These are phyloP conservation scores for Gopherus flavomarginatus DNA, from an alignment of 2,113 vertebrate species.

Conservation along the genomic window DNA sequence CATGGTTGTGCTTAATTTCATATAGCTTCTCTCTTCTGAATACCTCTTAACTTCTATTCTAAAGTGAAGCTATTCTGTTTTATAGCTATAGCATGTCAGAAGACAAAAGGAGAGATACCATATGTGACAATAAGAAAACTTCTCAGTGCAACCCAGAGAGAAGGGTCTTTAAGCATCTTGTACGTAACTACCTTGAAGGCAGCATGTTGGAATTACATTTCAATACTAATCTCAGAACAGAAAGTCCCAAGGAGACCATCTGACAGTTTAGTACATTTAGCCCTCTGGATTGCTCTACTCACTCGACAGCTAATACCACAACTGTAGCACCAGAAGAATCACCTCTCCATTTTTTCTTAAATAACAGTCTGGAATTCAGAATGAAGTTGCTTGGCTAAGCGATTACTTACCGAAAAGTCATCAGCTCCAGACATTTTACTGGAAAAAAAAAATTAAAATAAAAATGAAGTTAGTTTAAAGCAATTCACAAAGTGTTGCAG, in stretches of 20 bases:
- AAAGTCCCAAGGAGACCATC: constrained; percentile 18
- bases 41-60: neutral
- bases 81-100: neutral
- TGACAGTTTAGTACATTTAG: neutral
- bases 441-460: constrained; percentile 59
- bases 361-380: neutral
- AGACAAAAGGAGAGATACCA: neutral
- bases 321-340: neutral
- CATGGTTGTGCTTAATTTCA: neutral
- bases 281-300: neutral
- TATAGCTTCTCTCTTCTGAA: constrained; percentile 7
- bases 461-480: constrained; percentile 57
- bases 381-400: neutral
- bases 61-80: neutral
- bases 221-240: neutral
- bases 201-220: neutral
- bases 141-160: neutral
- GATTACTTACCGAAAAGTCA: constrained; percentile 78
- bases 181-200: neutral
- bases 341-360: neutral
- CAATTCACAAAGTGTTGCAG: constrained; percentile 9
- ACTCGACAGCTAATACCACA: neutral
- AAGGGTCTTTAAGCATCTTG: neutral
- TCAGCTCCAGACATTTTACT: constrained; percentile 78
- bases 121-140: neutral